Evolutionary conservation across 2,888 invertebrate species (phyloP).

Genomic region (Plutella xylostella): DNA sequence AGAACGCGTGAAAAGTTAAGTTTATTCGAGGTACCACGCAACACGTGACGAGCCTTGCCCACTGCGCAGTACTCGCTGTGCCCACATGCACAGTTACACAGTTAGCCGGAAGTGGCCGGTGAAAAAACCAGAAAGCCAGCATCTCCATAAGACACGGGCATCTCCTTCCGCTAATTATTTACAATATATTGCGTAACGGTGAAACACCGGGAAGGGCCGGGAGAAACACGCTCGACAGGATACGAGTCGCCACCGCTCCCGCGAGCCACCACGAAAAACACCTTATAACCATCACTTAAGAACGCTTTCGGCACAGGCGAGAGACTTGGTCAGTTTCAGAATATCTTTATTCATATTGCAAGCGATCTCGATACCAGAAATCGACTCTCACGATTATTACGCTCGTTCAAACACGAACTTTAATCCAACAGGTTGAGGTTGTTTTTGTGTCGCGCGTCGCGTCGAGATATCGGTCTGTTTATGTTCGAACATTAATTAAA

Average conservation of each 20-base stretch:
- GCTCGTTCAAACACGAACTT: conserved; percentile 31
- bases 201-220: conserved; percentile 66
- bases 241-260: conserved; percentile 37
- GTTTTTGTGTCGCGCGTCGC: conserved; percentile 26
- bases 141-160: conserved; percentile 68
- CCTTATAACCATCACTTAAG: no score
- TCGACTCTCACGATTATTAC: conserved; percentile 42
- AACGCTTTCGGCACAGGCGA: no score
- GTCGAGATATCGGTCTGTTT: conserved; percentile 37
- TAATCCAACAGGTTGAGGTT: conserved; percentile 24
- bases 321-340: conserved; percentile 51
- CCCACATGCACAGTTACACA: conserved; percentile 47
- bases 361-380: conserved; percentile 57
- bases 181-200: conserved; percentile 70
- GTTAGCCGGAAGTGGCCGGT: conserved; percentile 49
- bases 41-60: conserved; percentile 5
- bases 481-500: conserved; percentile 60
- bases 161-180: conserved; percentile 70
- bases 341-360: conserved; percentile 66
- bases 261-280: no score
- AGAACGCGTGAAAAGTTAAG: no score
- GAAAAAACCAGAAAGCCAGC: conserved; percentile 57
- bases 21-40: no score
- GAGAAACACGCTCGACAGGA: conserved; percentile 64
- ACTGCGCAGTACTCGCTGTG: conserved; percentile 2